A percentile compares a stretch with the other conserved stretches of the same genome.
Conservation (phyloP, 2,113 vertebrate species). For the Prochilodus magdalenae region DNA sequence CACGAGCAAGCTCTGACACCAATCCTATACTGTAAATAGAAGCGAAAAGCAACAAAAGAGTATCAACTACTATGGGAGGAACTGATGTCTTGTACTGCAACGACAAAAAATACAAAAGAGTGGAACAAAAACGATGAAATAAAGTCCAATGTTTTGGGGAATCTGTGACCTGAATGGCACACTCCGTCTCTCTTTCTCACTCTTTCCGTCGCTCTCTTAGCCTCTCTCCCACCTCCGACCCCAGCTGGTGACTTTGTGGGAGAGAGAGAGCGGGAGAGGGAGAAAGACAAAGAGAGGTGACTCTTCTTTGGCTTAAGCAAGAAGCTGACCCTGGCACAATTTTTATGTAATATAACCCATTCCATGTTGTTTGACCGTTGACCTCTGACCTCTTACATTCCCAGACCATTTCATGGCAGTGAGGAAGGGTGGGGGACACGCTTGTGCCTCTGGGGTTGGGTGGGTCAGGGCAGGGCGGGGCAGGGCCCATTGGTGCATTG, state of each 20-base stretch:
- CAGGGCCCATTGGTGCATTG: constrained; percentile 55
- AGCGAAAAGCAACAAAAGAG: constrained; percentile 75
- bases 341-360: constrained; percentile 76
- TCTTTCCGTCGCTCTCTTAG: constrained; percentile 58
- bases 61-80: constrained; percentile 73
- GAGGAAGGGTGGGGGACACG: constrained; percentile 60
- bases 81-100: constrained; percentile 80
- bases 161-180: constrained; percentile 75
- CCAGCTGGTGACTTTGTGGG: constrained; percentile 5
- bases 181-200: constrained; percentile 61
- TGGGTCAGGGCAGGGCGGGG: not conserved
- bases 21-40: constrained; percentile 82
- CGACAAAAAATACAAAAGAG: constrained; percentile 68
- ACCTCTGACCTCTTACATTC: constrained; percentile 67
- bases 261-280: constrained; percentile 42
- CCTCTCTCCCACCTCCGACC: constrained; percentile 19
- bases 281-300: constrained; percentile 47
- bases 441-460: constrained; percentile 21
- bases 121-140: constrained; percentile 47
- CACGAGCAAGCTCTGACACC: constrained; percentile 64
- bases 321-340: constrained; percentile 66
- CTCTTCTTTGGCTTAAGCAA: constrained; percentile 63
- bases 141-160: constrained; percentile 74
- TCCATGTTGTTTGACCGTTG: constrained; percentile 72
- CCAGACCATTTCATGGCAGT: constrained; percentile 54